Base-by-base conservation (phyloP, 2,888 invertebrate species). In the Cybosia mesomella region DNA sequence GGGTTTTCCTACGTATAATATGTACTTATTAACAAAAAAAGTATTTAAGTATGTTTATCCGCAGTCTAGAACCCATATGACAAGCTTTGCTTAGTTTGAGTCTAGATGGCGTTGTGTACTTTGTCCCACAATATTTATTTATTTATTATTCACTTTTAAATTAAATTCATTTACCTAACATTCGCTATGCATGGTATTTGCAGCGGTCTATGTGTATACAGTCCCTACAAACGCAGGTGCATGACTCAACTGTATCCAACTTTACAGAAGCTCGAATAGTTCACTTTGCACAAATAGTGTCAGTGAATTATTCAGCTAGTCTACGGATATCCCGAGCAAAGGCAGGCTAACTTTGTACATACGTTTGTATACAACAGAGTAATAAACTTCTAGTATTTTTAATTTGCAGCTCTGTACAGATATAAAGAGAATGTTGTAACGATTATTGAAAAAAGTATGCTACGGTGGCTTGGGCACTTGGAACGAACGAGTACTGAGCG, bases 261-360 rank as follows among this genome's bases (percentile, higher is more conserved):
- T 63, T 63, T 34, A 71, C 63, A 63, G 67, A 61, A 71, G 58
- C 79, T 66, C 58, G 58, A 66, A 68, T 72, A 74, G 72, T 78
- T 81, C 72, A 73, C 69, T 67, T 72, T 59, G 70, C 58, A 61
- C 73, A 78, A 72, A 79, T 81, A 75, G 59, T 78, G 81, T 70
- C 68, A 55, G 78, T 77, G 58, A 74, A 78, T 78, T 78, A 80
- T 78, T 70, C 75, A 69, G 68, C 71, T 70, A 68, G 78, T 74
- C 70, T 60, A 59, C 63, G 59, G 59, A 76, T 67, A 62, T 64
- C 65, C 68, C 65, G 34, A 58, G 65, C 63, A 66, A 64, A 66
- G 71, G 77, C 62, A 32, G 18, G 21, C n/a, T 67, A 80, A 77
- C 78, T 74, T 80, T 72, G 72, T 66, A 54, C 66, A 65, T 39